phyloP scores from a whole-genome alignment of 2,113 vertebrate genomes.

The Spea multiplicata region DNA sequence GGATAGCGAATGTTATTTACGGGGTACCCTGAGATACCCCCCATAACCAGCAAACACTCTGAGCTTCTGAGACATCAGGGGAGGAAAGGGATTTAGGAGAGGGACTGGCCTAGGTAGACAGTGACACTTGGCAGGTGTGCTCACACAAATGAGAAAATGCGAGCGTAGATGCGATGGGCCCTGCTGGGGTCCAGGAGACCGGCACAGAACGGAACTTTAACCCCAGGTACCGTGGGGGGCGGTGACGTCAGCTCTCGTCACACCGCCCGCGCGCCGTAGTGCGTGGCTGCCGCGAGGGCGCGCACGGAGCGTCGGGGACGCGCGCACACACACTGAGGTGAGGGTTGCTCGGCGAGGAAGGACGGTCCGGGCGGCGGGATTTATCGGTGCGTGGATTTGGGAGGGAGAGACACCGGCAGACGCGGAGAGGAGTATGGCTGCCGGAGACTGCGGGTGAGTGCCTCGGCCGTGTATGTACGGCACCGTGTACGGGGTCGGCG shows the following conservation, averaged over 20 bases:
- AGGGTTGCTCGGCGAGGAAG: not conserved
- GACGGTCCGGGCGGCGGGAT: not conserved
- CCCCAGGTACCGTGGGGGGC: not conserved
- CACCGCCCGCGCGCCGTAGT: constrained; percentile 38
- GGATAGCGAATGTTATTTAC: too few relatives aligned
- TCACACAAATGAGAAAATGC: too few relatives aligned
- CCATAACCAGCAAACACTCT: too few relatives aligned
- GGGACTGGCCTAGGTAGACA: too few relatives aligned
- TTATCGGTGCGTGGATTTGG: constrained; percentile 6
- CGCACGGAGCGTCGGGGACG: constrained; percentile 35
- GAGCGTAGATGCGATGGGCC: too few relatives aligned
- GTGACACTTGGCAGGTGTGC: too few relatives aligned
- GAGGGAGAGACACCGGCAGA: not conserved
- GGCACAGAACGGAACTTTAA: constrained; percentile 7
- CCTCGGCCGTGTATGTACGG: too few relatives aligned
- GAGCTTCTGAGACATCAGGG: too few relatives aligned
- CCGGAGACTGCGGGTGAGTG: not conserved
- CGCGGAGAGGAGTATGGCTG: not conserved
- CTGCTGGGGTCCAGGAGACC: not conserved
- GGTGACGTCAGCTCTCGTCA: constrained; percentile 36
- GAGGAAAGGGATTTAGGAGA: too few relatives aligned
- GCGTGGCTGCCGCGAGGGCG: constrained; percentile 23
- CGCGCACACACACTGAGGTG: constrained; percentile 2
- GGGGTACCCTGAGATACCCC: too few relatives aligned
- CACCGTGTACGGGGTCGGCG: too few relatives aligned